These are phyloP conservation scores for Catharus ustulatus DNA, from an alignment of 2,797 vertebrate genomes.

Conservation along the genomic window DNA sequence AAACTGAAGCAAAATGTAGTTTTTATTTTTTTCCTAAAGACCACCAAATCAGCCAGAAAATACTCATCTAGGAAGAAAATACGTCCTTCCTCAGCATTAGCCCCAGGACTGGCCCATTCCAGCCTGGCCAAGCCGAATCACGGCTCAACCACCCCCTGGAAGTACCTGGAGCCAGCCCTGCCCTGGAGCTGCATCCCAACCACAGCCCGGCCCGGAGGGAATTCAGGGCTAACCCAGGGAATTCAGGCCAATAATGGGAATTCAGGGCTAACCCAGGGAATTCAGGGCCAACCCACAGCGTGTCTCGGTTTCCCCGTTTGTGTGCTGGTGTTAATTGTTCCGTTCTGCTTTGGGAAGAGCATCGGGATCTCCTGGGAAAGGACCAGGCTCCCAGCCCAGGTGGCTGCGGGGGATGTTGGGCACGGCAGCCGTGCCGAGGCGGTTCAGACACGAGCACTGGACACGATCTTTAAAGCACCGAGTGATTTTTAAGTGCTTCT, in stretches of 20 bases:
- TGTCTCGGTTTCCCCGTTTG: background rate
- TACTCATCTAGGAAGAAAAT: background rate
- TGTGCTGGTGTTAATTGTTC: background rate
- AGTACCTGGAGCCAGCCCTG: rapidly evolving
- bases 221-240: too few relatives aligned
- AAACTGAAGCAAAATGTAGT: background rate
- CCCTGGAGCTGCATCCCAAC: background rate
- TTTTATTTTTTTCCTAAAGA: background rate
- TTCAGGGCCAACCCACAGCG: background rate
- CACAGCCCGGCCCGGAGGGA: background rate
- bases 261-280: too few relatives aligned
- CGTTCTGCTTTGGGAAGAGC: background rate
- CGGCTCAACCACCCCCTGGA: background rate
- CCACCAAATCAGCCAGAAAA: background rate
- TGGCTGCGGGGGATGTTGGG: background rate
- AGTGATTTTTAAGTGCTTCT: conserved; percentile 2
- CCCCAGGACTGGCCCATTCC: background rate
- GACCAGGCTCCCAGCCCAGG: rapidly evolving
- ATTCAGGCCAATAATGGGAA: too few relatives aligned
- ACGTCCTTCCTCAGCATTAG: rapidly evolving
- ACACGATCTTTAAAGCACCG: background rate
- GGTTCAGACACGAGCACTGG: background rate
- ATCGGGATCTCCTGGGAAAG: background rate
- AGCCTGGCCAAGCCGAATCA: background rate
- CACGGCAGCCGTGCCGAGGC: rapidly evolving